Conservation (phyloP, 2,888 invertebrate species). For the Apomyelois bistriatella region DNA sequence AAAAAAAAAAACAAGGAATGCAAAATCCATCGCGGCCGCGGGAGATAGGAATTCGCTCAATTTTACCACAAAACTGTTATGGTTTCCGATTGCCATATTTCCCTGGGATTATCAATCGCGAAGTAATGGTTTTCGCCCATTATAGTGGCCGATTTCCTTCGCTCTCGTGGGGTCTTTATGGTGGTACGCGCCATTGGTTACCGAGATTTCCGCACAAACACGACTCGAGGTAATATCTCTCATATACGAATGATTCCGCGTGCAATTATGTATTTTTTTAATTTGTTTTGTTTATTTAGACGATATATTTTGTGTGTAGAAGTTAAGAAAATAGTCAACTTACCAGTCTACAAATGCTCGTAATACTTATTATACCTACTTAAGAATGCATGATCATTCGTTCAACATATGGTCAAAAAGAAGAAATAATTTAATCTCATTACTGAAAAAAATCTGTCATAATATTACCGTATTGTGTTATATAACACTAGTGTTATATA, state of each 20-base stretch:
- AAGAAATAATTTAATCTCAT: too few species aligned
- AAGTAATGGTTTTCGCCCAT: conserved; percentile 77
- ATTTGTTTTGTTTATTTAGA: background rate
- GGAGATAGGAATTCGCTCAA: conserved; percentile 56
- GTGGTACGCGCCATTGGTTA: conserved; percentile 71
- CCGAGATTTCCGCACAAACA: conserved; percentile 51
- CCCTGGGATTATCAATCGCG: conserved; percentile 75
- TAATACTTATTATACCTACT: too few species aligned
- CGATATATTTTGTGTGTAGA: background rate
- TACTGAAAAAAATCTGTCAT: too few species aligned
- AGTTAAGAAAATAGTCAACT: background rate
- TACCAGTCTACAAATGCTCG: too few species aligned
- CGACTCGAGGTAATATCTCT: conserved; percentile 39
- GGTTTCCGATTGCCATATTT: conserved; percentile 74
- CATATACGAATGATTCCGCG: conserved; percentile 11
- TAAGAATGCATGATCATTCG: too few species aligned
- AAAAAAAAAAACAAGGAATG: conserved; percentile 1
- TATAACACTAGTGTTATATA: too few species aligned
- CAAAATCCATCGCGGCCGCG: conserved; percentile 17
- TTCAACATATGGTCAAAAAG: too few species aligned
- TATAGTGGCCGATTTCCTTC: conserved; percentile 75
- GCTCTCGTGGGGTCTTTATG: conserved; percentile 69
- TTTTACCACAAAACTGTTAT: conserved; percentile 79
- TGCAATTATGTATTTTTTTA: background rate
- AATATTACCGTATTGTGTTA: too few species aligned